These are phyloP conservation scores for Parazoanthus atlanticus DNA, from an alignment of 92 coral and sea anemone species.

Conservation along the genomic window DNA sequence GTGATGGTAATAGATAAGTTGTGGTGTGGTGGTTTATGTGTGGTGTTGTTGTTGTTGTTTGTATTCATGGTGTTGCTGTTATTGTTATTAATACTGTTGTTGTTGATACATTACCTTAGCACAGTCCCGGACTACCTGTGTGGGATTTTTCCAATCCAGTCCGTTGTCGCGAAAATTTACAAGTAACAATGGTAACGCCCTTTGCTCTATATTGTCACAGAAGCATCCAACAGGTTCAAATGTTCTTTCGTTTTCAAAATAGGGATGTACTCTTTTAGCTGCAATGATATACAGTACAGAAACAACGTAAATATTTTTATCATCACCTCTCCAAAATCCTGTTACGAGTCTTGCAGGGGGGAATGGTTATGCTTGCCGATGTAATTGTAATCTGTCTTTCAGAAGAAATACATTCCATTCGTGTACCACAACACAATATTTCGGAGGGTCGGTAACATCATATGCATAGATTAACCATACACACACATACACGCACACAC, in stretches of 20 bases:
- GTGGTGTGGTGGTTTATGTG: too few species aligned
- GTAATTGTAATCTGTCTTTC: too few species aligned
- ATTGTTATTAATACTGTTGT: not conserved
- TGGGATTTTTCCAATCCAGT: constrained; percentile 1
- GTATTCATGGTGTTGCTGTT: not conserved
- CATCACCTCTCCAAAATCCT: not conserved
- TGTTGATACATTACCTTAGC: constrained; percentile 17
- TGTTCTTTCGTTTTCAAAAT: constrained; percentile 15
- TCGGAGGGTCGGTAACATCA: too few species aligned
- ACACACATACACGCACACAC: too few species aligned
- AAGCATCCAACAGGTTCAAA: constrained; percentile 32
- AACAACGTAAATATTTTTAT: not conserved
- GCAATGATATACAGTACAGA: not conserved
- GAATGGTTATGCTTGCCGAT: too few species aligned
- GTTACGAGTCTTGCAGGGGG: not conserved
- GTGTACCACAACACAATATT: too few species aligned
- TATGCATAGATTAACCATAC: too few species aligned
- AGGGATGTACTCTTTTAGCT: not conserved
- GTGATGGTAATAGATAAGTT: too few species aligned
- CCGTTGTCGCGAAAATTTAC: not conserved
- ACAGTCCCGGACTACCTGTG: not conserved
- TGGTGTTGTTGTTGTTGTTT: not conserved
- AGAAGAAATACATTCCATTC: too few species aligned
- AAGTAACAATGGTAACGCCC: not conserved
- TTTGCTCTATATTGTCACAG: not conserved